A percentile compares a stretch with the other conserved stretches of the same genome.
Evolutionary conservation across 2,888 invertebrate genomes (phyloP).

Genomic region (Chirona hameri): DNA sequence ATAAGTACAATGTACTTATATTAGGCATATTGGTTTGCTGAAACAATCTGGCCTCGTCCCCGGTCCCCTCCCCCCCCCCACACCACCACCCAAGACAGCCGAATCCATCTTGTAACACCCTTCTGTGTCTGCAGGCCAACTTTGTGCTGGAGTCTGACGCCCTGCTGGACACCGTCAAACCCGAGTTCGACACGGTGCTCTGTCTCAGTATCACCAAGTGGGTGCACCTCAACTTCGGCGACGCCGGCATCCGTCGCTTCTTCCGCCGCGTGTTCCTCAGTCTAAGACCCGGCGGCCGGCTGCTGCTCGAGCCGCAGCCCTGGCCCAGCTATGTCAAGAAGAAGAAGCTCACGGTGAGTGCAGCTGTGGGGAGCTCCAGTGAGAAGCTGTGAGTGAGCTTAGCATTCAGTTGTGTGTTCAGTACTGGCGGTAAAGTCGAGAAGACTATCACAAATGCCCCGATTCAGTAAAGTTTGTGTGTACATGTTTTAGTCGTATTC

Average conservation of each 20-base stretch:
- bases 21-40: no score
- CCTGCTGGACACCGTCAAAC: constrained; percentile 72
- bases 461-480: no score
- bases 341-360: constrained; percentile 75
- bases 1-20: no score
- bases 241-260: constrained; percentile 84
- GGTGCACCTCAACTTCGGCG: constrained; percentile 97
- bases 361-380: not conserved
- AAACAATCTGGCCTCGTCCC: no score
- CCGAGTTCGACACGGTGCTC: constrained; percentile 91
- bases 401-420: no score
- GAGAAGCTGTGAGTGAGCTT: no score
- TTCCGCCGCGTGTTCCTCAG: constrained; percentile 89
- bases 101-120: not conserved
- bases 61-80: no score
- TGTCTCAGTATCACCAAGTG: constrained; percentile 96
- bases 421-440: no score
- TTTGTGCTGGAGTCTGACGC: constrained; percentile 88
- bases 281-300: constrained; percentile 83
- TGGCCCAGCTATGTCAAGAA: constrained; percentile 91
- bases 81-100: no score
- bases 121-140: constrained; percentile 67
- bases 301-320: constrained; percentile 91
- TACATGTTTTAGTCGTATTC: no score
- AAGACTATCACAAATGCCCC: no score